Evolutionary conservation across 2,888 invertebrate species (phyloP).

Genomic region (Hypomecis punctinalis): DNA sequence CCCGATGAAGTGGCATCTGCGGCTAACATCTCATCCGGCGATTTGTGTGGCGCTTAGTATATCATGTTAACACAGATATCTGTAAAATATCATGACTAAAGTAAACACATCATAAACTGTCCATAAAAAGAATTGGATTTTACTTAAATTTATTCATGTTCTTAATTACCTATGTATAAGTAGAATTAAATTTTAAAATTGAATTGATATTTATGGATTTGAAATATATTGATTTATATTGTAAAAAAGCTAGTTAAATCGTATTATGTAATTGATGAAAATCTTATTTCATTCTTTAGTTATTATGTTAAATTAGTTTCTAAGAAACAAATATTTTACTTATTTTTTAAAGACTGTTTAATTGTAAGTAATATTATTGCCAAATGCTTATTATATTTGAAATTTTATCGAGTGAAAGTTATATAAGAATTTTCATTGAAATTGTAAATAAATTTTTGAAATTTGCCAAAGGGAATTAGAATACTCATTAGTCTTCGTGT

Average conservation of each 20-base stretch:
- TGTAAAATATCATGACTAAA: too few species aligned
- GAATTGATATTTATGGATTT: slow-evolving; percentile 45
- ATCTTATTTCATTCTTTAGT: neutral
- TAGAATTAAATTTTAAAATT: too few species aligned
- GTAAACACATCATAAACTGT: too few species aligned
- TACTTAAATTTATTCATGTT: too few species aligned
- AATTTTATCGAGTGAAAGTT: slow-evolving; percentile 20
- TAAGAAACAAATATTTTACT: slow-evolving; percentile 8
- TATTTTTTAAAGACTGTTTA: slow-evolving; percentile 48
- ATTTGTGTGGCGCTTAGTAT: too few species aligned
- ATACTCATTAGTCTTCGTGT: slow-evolving; percentile 57
- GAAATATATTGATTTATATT: slow-evolving; percentile 24
- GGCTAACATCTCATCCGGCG: too few species aligned
- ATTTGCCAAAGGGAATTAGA: slow-evolving; percentile 74
- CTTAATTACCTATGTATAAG: too few species aligned
- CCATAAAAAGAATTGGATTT: too few species aligned
- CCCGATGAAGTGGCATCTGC: too few species aligned
- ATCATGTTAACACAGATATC: too few species aligned
- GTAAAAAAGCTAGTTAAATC: neutral
- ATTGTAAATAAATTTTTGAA: slow-evolving; percentile 67
- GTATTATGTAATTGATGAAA: neutral
- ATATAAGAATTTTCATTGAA: slow-evolving; percentile 22
- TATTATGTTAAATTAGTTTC: slow-evolving; percentile 28
- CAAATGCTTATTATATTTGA: slow-evolving; percentile 36
- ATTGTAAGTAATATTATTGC: slow-evolving; percentile 41